These are phyloP conservation scores for Acleris emargana DNA, from an alignment of 2,888 invertebrate species.

Conservation along the genomic window DNA sequence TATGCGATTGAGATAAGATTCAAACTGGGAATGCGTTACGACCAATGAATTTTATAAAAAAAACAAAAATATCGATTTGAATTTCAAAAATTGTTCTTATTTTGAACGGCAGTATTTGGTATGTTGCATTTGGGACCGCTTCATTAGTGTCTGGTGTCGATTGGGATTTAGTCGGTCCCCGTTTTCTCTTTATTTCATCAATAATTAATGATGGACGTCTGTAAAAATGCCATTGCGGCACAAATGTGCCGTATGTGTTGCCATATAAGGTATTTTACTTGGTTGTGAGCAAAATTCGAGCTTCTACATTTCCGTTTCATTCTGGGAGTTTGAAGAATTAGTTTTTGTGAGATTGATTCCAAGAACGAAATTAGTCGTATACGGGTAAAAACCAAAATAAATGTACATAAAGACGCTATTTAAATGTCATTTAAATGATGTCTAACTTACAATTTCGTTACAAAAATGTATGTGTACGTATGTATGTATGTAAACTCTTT, in stretches of 20 bases:
- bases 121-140: conserved; percentile 56
- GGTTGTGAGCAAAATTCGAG: conserved; percentile 31
- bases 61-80: conserved; percentile 43
- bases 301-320: conserved; percentile 28
- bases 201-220: conserved; percentile 61
- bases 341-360: conserved; percentile 24
- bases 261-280: conserved; percentile 32
- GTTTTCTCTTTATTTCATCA: conserved; percentile 58
- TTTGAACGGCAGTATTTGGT: conserved; percentile 50
- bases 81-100: conserved; percentile 52
- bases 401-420: no score
- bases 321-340: conserved; percentile 9
- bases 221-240: conserved; percentile 43
- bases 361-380: conserved; percentile 10
- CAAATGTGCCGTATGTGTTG: conserved; percentile 46
- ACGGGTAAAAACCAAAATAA: no score
- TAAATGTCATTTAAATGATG: no score
- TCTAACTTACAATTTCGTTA: no score
- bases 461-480: no score
- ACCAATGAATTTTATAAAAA: conserved; percentile 25
- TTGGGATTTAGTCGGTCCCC: conserved; percentile 50
- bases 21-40: conserved; percentile 8
- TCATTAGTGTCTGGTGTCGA: conserved; percentile 69
- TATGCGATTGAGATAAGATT: conserved; percentile 9
- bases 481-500: no score